Conservation (phyloP, 92 coral and sea anemone species). For the Porites cylindrica region DNA sequence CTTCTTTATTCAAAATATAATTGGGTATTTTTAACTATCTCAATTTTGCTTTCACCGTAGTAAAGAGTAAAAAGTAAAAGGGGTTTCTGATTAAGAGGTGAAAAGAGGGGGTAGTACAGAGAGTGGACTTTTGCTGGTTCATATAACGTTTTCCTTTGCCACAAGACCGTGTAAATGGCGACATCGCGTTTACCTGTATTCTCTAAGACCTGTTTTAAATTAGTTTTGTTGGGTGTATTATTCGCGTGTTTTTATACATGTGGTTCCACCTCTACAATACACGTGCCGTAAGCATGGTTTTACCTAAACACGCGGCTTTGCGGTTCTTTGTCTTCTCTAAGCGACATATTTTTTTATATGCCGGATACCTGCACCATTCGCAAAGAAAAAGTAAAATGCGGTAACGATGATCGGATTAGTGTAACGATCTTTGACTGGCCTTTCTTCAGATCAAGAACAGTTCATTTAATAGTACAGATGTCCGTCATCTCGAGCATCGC, state of each 20-base stretch:
- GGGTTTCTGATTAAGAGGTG: too few species aligned
- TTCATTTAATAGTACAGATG: too few species aligned
- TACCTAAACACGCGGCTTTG: constrained; percentile 28
- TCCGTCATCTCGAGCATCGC: too few species aligned
- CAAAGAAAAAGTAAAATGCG: not conserved
- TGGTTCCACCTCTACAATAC: not conserved
- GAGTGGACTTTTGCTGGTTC: not conserved
- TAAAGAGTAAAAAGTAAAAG: too few species aligned
- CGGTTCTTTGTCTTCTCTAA: not conserved
- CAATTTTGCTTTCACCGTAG: too few species aligned
- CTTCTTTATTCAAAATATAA: too few species aligned
- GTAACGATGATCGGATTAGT: too few species aligned
- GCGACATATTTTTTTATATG: constrained; percentile 4
- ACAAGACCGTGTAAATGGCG: not conserved
- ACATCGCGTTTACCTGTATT: not conserved
- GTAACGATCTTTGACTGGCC: too few species aligned
- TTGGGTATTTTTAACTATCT: too few species aligned
- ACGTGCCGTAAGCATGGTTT: constrained; percentile 41
- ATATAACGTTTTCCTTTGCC: not conserved
- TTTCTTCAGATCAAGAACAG: too few species aligned
- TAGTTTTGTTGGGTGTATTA: not conserved
- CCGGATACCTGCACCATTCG: not conserved
- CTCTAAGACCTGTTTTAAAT: not conserved
- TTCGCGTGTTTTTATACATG: constrained; percentile 13
- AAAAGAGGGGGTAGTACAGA: not conserved